Evolutionary conservation across 2,888 invertebrate species (phyloP), one percentile per base, ranked within the genome.

Genomic region (Halocaridina rubra): DNA sequence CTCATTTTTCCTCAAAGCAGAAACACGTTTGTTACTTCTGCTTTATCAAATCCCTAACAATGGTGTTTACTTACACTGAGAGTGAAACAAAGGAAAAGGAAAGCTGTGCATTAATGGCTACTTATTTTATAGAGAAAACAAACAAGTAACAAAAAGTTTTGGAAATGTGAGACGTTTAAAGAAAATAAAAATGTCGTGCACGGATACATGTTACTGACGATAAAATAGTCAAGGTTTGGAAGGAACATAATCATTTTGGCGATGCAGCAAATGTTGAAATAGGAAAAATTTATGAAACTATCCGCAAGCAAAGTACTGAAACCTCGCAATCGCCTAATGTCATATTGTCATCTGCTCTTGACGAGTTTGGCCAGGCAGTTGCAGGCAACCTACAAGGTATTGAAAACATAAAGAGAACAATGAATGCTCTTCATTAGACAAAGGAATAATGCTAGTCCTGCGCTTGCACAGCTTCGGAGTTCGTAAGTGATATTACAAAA

Each of bases 161-260:
- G n/a, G n/a, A n/a, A n/a, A n/a, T n/a, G n/a, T 39, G 39, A 13
- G 39, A 39, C 39, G 39, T 8, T 39, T 61, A 61, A 7, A n/a
- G 24, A n/a, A 61, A 61, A 61, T 10, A 7, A 8, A 61, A 61
- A 61, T 61, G 61, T 61, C 61, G 61, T n/a, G 7, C 61, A 61
- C 7, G 61, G 61, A 61, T 61, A 61, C 24, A 61, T n/a, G n/a
- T 61, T 10, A n/a, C 61, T 61, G 61, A 61, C n/a, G 61, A 61
- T 61, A 61, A 61, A 61, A 61, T 61, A 61, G 61, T 61, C 61
- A 61, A 61, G 61, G n/a, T 61, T 61, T 61, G 5, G 19, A 61
- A 61, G 61, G 61, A 61, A 61, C 61, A 61, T 61, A 61, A 61
- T 61, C 61, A 61, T 61, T n/a, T 61, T 61, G 61, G 61, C 24